A percentile compares a stretch with the other conserved stretches of the same genome.
These are phyloP conservation scores for Stenodera caucasica DNA, from an alignment of 2,888 invertebrate species.

Conservation along the genomic window DNA sequence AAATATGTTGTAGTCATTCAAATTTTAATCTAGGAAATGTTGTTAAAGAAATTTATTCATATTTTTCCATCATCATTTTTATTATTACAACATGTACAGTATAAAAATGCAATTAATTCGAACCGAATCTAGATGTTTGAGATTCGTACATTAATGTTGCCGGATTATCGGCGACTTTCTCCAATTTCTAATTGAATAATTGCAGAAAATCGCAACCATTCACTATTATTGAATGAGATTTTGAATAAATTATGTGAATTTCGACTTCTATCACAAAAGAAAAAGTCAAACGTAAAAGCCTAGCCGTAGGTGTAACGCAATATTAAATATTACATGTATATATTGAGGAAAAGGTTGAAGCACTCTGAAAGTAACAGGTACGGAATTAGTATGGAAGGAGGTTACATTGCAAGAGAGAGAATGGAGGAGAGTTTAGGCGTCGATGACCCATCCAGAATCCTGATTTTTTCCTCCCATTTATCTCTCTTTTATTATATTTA, in stretches of 20 bases:
- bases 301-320: slow-evolving; percentile 3
- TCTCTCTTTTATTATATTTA: background rate
- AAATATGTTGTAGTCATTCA: slow-evolving; percentile 1
- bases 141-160: too few species aligned
- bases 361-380: slow-evolving; percentile 21
- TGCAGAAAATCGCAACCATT: background rate
- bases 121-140: too few species aligned
- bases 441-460: slow-evolving; percentile 23
- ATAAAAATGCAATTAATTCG: too few species aligned
- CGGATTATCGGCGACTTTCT: slow-evolving; percentile 2
- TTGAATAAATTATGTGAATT: background rate
- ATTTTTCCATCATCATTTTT: background rate
- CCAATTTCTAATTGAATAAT: background rate
- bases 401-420: slow-evolving; percentile 9
- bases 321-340: background rate
- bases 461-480: slow-evolving; percentile 19
- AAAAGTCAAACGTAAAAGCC: too few species aligned
- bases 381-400: slow-evolving; percentile 12
- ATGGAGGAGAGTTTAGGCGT: slow-evolving; percentile 12
- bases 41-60: background rate
- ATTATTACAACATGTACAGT: too few species aligned
- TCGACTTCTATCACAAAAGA: background rate
- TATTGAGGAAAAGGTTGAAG: slow-evolving; percentile 1
- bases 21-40: background rate
- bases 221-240: background rate